A percentile compares a stretch with the other conserved stretches of the same genome.
Evolutionary conservation across 2,888 invertebrate genomes (phyloP).

Genomic region (Drosophila nr. medialis): DNA sequence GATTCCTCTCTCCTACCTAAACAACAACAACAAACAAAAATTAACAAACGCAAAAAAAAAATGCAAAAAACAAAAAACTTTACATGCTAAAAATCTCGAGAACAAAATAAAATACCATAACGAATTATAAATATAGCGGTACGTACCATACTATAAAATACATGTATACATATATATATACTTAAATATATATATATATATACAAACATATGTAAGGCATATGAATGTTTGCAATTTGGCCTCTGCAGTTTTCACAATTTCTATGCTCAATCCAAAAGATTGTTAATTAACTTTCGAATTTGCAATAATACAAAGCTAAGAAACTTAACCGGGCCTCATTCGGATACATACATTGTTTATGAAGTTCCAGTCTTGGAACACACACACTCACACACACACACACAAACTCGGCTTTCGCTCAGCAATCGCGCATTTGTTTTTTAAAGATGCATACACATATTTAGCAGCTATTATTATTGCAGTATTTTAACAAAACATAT

Average conservation of each 20-base stretch:
- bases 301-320: conserved; percentile 12
- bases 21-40: conserved; percentile 15
- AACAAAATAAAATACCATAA: conserved; percentile 63
- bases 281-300: conserved; percentile 20
- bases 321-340: conserved; percentile 15
- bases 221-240: conserved; percentile 3
- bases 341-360: conserved; percentile 19
- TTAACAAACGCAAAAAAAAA: conserved; percentile 4
- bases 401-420: conserved; percentile 65
- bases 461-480: conserved; percentile 72
- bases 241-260: conserved; percentile 13
- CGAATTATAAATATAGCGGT: conserved; percentile 54
- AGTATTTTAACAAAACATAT: conserved; percentile 71
- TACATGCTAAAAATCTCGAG: conserved; percentile 64
- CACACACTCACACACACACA: conserved; percentile 1
- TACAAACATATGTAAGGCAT: conserved; percentile 4
- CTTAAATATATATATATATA: conserved; percentile 4
- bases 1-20: conserved; percentile 37
- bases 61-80: conserved; percentile 14
- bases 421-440: conserved; percentile 75
- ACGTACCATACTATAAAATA: conserved; percentile 40
- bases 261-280: conserved; percentile 16
- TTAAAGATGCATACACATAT: conserved; percentile 66
- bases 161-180: conserved; percentile 11
- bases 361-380: conserved; percentile 17